phyloP scores from a whole-genome alignment of 1,140 invertebrate genomes.

The Callitettix versicolor region DNA sequence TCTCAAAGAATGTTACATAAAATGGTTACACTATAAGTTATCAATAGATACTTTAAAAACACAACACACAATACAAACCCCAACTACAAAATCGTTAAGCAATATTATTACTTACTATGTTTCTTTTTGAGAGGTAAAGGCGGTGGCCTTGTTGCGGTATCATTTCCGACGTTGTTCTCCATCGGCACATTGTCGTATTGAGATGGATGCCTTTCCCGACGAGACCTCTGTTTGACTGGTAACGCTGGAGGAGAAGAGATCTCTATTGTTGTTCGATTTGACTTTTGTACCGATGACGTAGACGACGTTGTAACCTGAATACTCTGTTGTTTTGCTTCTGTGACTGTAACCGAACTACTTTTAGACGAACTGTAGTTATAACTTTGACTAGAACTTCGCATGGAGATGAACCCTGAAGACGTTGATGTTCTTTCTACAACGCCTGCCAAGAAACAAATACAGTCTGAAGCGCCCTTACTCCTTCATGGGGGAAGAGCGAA shows the following conservation, averaged over 20 bases:
- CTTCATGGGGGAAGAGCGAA: too few relatives aligned
- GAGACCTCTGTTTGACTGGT: conserved; percentile 42
- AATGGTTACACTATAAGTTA: too few relatives aligned
- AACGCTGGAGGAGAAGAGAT: conserved; percentile 46
- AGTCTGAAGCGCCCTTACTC: not conserved
- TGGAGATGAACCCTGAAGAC: conserved; percentile 59
- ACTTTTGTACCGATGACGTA: not conserved
- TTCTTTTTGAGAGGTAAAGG: conserved; percentile 84
- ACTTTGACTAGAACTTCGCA: conserved; percentile 49
- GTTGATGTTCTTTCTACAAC: conserved; percentile 15
- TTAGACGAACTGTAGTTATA: conserved; percentile 29
- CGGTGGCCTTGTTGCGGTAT: conserved; percentile 46
- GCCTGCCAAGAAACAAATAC: not conserved
- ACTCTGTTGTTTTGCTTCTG: too few relatives aligned
- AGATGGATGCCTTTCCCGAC: conserved; percentile 48
- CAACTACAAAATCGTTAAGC: not conserved
- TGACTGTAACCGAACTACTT: not conserved
- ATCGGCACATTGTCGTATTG: conserved; percentile 63
- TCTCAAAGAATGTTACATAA: too few relatives aligned
- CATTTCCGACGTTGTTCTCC: not conserved
- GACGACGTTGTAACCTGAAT: not conserved
- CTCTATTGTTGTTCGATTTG: not conserved
- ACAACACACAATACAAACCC: not conserved
- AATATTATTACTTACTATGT: conserved; percentile 66
- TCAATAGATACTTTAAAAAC: not conserved